Evolutionary conservation across 2,888 invertebrate genomes (phyloP).

Genomic region (Acleris laterana): DNA sequence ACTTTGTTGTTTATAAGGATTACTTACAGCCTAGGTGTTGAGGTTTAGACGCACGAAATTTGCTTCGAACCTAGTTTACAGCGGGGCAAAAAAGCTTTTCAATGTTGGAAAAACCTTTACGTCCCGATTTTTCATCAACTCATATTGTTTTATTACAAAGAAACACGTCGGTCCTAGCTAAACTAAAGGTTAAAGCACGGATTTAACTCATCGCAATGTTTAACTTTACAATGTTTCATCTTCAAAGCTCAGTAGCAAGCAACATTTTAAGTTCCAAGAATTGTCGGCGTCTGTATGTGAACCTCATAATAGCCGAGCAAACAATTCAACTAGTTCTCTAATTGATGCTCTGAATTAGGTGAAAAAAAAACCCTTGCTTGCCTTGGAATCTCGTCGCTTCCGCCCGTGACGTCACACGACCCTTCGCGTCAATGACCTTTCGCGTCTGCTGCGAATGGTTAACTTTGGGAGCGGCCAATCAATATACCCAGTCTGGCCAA

Average conservation of each 20-base stretch:
- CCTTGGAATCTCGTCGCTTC: constrained; percentile 57
- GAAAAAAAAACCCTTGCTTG: constrained; percentile 59
- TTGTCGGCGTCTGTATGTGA: constrained; percentile 42
- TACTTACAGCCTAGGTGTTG: too few species aligned
- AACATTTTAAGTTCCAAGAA: constrained; percentile 43
- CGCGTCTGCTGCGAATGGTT: constrained; percentile 35
- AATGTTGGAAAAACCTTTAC: too few species aligned
- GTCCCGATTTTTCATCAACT: too few species aligned
- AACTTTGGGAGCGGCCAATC: constrained; percentile 34
- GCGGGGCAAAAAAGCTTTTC: too few species aligned
- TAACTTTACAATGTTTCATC: constrained; percentile 1
- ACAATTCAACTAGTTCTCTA: constrained; percentile 63
- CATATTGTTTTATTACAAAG: too few species aligned
- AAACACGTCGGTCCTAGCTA: too few species aligned
- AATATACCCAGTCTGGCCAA: constrained; percentile 31
- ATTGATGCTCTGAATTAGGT: constrained; percentile 67
- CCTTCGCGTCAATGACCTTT: constrained; percentile 39
- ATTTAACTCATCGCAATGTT: too few species aligned
- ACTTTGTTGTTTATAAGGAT: constrained; percentile 5
- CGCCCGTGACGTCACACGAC: constrained; percentile 55
- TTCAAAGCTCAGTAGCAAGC: constrained; percentile 27
- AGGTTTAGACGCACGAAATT: too few species aligned
- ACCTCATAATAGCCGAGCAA: constrained; percentile 55
- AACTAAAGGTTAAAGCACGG: too few species aligned
- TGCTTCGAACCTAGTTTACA: too few species aligned